These are phyloP conservation scores for Sturnira hondurensis DNA, from an alignment of 2,113 vertebrate species.

Conservation along the genomic window DNA sequence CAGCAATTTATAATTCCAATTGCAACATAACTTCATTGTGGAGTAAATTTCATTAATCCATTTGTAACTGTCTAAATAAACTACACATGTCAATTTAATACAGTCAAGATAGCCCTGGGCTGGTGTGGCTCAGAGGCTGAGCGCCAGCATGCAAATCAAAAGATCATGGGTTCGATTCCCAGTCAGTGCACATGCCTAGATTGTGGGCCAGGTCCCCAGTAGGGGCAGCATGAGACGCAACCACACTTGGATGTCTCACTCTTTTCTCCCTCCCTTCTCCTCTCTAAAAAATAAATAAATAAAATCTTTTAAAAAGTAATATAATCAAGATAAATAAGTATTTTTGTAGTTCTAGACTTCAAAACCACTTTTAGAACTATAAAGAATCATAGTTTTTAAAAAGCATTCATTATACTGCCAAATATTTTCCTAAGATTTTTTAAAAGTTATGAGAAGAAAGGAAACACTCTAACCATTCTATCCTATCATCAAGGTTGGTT, in stretches of 20 bases:
- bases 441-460: not conserved
- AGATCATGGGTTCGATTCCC: too few species aligned
- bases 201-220: too few species aligned
- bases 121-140: too few species aligned
- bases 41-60: not conserved
- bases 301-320: too few species aligned
- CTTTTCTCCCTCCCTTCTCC: too few species aligned
- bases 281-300: too few species aligned
- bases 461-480: not conserved
- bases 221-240: too few species aligned
- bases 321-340: constrained; percentile 10
- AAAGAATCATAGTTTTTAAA: not conserved
- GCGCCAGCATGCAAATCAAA: too few species aligned
- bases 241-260: too few species aligned
- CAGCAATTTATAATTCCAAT: not conserved
- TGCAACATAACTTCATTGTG: not conserved
- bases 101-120: too few species aligned
- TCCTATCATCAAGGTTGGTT: not conserved
- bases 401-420: not conserved
- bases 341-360: constrained; percentile 30
- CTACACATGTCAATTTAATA: not conserved
- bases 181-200: too few species aligned
- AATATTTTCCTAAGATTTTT: not conserved
- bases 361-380: constrained; percentile 8
- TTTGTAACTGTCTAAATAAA: constrained; percentile 30